phyloP scores from a whole-genome alignment of 2,797 vertebrate genomes.

The Pseudopleuronectes americanus region DNA sequence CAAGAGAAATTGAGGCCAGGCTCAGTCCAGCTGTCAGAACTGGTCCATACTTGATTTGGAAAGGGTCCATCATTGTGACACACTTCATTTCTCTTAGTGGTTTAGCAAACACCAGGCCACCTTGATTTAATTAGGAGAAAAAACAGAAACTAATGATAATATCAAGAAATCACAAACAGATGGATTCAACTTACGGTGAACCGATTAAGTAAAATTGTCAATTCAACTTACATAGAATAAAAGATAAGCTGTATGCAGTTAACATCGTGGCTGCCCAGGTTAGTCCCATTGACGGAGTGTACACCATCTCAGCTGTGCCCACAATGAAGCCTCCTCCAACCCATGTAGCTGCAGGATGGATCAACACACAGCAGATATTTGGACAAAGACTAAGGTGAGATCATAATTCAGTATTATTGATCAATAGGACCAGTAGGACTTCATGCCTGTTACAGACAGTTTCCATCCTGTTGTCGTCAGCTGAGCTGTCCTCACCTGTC shows the following conservation, averaged over 20 bases:
- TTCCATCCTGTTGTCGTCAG: neutral
- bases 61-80: constrained; percentile 74
- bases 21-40: no score
- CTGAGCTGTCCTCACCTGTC: constrained; percentile 45
- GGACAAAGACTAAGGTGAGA: neutral
- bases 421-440: no score
- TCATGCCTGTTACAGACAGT: neutral
- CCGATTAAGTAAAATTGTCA: no score
- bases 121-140: constrained; percentile 19
- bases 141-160: no score
- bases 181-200: no score
- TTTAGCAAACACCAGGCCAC: constrained; percentile 64
- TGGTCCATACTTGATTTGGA: constrained; percentile 33
- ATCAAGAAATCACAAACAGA: no score
- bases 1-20: no score
- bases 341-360: constrained; percentile 76
- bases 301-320: constrained; percentile 79
- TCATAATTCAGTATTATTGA: no score
- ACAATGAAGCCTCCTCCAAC: constrained; percentile 82
- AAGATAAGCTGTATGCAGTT: constrained; percentile 56
- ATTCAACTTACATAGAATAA: no score
- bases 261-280: constrained; percentile 76
- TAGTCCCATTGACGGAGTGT: constrained; percentile 75
- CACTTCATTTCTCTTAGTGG: constrained; percentile 59
- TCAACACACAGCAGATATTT: neutral